Percentiles rank a stretch among this genome's conserved stretches.
Evolutionary conservation across 2,797 vertebrate species (phyloP).

Genomic region (Semotilus atromaculatus): DNA sequence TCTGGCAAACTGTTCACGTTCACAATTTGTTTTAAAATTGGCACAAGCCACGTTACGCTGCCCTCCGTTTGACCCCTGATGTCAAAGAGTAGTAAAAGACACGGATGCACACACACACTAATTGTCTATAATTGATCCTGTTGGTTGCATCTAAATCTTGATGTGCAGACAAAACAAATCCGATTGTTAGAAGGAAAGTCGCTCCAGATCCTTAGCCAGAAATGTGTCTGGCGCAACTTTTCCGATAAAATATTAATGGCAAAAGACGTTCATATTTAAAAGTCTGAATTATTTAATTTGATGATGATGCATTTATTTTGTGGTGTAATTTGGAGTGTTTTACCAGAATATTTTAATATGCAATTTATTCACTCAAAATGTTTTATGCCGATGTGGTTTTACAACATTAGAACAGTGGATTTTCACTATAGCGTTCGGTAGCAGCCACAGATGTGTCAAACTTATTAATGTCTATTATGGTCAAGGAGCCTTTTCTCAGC

Average conservation of each 20-base stretch:
- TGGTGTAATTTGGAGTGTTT: not conserved
- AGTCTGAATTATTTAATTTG: not conserved
- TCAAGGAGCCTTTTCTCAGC: not conserved
- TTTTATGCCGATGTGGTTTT: not conserved
- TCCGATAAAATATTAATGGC: not conserved
- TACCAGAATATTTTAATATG: not conserved
- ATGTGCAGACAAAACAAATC: not conserved
- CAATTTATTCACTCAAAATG: not conserved
- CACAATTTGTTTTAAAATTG: slow-evolving; percentile 3
- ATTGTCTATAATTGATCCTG: not conserved
- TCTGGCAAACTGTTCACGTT: not conserved
- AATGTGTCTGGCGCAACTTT: not conserved
- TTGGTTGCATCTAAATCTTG: not conserved
- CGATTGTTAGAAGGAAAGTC: not conserved
- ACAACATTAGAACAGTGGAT: not conserved
- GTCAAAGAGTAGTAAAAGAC: not conserved
- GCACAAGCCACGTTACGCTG: not conserved
- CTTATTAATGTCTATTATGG: not conserved
- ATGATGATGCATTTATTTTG: too few species aligned
- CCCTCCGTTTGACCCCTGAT: not conserved
- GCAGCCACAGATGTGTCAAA: not conserved
- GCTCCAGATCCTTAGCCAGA: not conserved
- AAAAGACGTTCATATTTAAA: not conserved
- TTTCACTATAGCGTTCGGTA: not conserved
- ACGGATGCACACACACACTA: not conserved